phyloP scores from a whole-genome alignment of 2,797 vertebrate genomes.

The Ibycter americanus region DNA sequence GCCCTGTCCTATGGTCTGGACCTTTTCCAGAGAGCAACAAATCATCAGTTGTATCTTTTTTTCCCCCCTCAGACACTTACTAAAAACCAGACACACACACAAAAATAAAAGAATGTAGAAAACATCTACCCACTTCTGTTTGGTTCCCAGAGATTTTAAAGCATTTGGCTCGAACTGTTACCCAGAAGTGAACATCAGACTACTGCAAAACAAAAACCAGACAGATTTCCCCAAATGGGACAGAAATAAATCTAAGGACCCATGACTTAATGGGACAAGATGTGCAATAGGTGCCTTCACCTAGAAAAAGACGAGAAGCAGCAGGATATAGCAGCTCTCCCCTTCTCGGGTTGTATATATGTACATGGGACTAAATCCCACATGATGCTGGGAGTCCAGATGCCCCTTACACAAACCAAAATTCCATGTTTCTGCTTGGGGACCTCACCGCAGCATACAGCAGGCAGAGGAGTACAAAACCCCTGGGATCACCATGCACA shows the following conservation, averaged over 20 bases:
- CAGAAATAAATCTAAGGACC: not conserved
- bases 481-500: not conserved
- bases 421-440: fast-evolving
- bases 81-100: conserved; percentile 1
- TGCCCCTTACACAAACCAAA: not conserved
- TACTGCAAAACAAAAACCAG: not conserved
- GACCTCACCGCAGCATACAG: not conserved
- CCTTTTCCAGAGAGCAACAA: conserved; percentile 35
- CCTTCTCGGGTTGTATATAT: not conserved
- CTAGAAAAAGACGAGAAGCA: not conserved
- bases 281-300: not conserved
- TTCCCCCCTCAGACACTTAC: not conserved
- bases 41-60: not conserved
- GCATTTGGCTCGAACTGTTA: not conserved
- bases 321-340: not conserved
- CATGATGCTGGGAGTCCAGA: not conserved
- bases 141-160: not conserved
- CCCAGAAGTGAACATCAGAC: not conserved
- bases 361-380: not conserved
- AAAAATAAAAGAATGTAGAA: conserved; percentile 40
- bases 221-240: not conserved
- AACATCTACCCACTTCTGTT: conserved; percentile 27
- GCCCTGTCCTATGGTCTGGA: not conserved
- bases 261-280: not conserved
- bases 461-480: not conserved